These are phyloP conservation scores for Drosophila dunni DNA, from an alignment of 1,140 invertebrate species.

Conservation along the genomic window DNA sequence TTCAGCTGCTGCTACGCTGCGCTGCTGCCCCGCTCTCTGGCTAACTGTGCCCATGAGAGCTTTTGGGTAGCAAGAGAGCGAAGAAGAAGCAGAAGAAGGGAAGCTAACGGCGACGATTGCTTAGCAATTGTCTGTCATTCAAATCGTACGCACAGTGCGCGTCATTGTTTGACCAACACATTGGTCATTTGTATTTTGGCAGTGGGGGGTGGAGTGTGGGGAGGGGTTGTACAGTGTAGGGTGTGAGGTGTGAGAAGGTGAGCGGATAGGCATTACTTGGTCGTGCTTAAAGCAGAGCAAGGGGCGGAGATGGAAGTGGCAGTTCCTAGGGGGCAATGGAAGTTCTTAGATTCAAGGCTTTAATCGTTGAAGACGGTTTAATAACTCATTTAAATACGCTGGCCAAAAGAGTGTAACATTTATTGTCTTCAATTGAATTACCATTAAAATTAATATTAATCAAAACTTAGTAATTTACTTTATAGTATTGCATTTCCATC, in stretches of 20 bases:
- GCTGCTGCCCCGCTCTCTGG: constrained; percentile 12
- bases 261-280: constrained; percentile 4
- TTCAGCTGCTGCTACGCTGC: constrained; percentile 12
- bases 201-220: not conserved
- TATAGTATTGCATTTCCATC: no score
- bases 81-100: constrained; percentile 1
- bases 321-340: not conserved
- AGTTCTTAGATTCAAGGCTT: constrained; percentile 2
- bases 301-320: not conserved
- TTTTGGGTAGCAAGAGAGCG: constrained; percentile 2
- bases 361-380: constrained; percentile 3
- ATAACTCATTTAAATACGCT: not conserved
- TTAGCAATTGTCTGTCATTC: constrained; percentile 54
- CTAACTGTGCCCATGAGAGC: constrained; percentile 19
- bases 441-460: not conserved
- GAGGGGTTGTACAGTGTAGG: no score
- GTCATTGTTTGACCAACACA: constrained; percentile 48
- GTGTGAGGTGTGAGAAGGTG: not conserved
- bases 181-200: constrained; percentile 25
- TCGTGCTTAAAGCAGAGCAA: not conserved
- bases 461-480: no score
- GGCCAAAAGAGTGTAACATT: no score
- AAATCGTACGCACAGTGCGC: constrained; percentile 43
- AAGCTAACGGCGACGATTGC: constrained; percentile 23
- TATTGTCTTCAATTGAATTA: not conserved